Evolutionary conservation across 2,113 vertebrate genomes (phyloP).

Genomic region (Misgurnus mizolepis): DNA sequence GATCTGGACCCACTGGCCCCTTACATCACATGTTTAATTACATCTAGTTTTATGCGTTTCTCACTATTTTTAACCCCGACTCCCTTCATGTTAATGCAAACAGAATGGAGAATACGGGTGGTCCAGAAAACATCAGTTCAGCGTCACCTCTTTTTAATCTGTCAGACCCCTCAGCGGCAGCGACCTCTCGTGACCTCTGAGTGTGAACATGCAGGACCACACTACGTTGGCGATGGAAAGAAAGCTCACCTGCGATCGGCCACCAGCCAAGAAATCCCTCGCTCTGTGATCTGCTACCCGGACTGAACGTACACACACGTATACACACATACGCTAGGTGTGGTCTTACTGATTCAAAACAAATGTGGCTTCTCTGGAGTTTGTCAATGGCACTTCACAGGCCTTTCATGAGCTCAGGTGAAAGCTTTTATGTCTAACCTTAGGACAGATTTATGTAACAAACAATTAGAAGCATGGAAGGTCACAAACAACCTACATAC

Average conservation of each 20-base stretch:
- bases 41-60: constrained; percentile 79
- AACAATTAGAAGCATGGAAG: constrained; percentile 38
- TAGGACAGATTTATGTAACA: constrained; percentile 53
- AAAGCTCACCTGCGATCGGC: constrained; percentile 72
- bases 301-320: constrained; percentile 46
- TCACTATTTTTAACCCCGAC: constrained; percentile 74
- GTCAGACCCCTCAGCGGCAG: constrained; percentile 71
- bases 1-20: constrained; percentile 68
- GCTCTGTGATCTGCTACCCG: constrained; percentile 62
- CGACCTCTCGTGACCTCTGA: constrained; percentile 69
- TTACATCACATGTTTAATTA: constrained; percentile 71
- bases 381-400: constrained; percentile 50
- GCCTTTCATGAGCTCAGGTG: constrained; percentile 48
- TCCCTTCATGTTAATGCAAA: constrained; percentile 74
- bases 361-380: constrained; percentile 56
- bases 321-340: constrained; percentile 22
- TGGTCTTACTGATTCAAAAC: constrained; percentile 58
- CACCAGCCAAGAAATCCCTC: constrained; percentile 69
- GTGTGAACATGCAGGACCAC: constrained; percentile 65
- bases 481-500: constrained; percentile 14
- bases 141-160: constrained; percentile 76
- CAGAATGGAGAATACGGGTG: constrained; percentile 75
- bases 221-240: constrained; percentile 70
- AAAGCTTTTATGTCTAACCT: constrained; percentile 42
- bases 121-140: constrained; percentile 70